Percentiles rank a stretch among this genome's conserved stretches.
Evolutionary conservation across 2,797 vertebrate species (phyloP).

Genomic region (Myotis findleyi): DNA sequence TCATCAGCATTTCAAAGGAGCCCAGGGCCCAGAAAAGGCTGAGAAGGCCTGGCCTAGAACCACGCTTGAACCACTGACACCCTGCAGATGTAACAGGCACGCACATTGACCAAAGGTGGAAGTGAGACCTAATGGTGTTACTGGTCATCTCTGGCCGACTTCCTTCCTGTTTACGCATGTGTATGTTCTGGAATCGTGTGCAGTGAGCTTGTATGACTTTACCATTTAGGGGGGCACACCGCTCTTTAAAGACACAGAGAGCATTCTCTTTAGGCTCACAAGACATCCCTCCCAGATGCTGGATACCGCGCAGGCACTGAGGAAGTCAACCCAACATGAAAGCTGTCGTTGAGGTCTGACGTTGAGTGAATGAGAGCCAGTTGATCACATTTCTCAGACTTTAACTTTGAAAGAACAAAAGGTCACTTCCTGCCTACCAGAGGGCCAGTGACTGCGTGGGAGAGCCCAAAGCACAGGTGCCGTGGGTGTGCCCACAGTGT

Average conservation of each 20-base stretch:
- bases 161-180: background rate
- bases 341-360: background rate
- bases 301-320: background rate
- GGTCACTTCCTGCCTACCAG: background rate
- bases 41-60: background rate
- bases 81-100: rapidly evolving
- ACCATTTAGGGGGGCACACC: background rate
- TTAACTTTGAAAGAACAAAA: background rate
- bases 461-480: background rate
- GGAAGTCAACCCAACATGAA: background rate
- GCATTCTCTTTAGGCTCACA: background rate
- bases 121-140: background rate
- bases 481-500: background rate
- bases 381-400: background rate
- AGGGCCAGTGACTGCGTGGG: background rate
- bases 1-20: background rate
- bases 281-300: background rate
- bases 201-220: background rate
- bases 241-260: background rate
- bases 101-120: background rate
- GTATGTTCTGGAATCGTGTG: background rate
- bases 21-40: background rate
- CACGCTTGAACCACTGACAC: no score
- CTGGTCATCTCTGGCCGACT: background rate
- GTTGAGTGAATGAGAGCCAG: background rate